Percentiles rank a stretch among this genome's conserved stretches.
These are phyloP conservation scores for Hypsibius dujardini DNA, from an alignment of 1,140 invertebrate species.

Conservation along the genomic window DNA sequence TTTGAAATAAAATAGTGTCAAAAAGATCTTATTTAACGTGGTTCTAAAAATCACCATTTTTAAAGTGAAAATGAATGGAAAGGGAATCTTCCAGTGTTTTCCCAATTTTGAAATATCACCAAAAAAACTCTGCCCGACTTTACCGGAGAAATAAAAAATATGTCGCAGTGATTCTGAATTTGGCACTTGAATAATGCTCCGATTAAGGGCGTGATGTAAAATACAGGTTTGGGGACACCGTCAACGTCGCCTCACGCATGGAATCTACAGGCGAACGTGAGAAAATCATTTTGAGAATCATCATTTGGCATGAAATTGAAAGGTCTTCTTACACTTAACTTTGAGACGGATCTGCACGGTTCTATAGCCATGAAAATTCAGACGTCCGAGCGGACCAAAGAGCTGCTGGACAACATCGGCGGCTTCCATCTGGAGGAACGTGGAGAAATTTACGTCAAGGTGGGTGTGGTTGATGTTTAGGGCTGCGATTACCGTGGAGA, in stretches of 20 bases:
- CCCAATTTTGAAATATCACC: background rate
- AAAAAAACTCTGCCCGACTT: background rate
- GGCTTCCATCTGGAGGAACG: constrained; percentile 60
- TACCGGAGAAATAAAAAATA: background rate
- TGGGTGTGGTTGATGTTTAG: constrained; percentile 29
- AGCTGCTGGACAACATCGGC: constrained; percentile 51
- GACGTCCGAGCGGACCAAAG: constrained; percentile 55
- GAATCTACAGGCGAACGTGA: constrained; percentile 38
- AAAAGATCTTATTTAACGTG: no score
- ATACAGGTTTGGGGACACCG: constrained; percentile 52
- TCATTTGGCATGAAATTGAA: no score
- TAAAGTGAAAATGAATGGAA: no score
- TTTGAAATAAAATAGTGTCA: no score
- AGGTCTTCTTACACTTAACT: no score
- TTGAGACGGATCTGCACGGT: background rate
- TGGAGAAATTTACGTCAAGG: constrained; percentile 64
- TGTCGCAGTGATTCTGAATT: background rate
- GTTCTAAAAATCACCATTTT: no score
- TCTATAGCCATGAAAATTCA: constrained; percentile 56
- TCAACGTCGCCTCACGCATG: constrained; percentile 41
- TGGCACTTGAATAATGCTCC: background rate
- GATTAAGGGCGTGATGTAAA: background rate
- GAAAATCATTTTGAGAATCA: constrained; percentile 11
- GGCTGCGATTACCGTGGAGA: background rate
- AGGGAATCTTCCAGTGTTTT: background rate